Base-by-base conservation (phyloP, 1,140 invertebrate genomes). In the Drosophila simulans region DNA sequence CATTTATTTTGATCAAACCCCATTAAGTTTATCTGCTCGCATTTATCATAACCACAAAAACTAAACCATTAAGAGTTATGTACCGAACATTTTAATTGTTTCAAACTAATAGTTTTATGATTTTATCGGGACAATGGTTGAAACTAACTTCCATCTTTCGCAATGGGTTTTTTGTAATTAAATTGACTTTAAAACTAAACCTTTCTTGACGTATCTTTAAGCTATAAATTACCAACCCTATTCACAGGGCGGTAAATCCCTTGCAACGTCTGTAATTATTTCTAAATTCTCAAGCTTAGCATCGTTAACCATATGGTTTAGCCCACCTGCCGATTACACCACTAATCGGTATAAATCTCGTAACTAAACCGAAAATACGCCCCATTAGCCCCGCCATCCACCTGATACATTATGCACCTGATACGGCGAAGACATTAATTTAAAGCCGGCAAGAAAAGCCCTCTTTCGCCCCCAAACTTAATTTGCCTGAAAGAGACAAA, bases 281-380 rank as follows among this genome's bases (percentile, higher is more conserved):
- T 10, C n/a, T 5, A 3, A 35, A 5, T 37, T 20, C 15, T 12
- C 31, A 3, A 8, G 5, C 27, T 51, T 51, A 51, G 15, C n/a
- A 34, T 5, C 27, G n/a, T n/a, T 5, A 5, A 51, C 8, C 48
- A 11, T 31, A 10, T 31, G n/a, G 13, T 3, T 5, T 15, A 1
- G 3, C 1, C 10, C 20, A 17, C 57, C 45, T 22, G 20, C 31
- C 25, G 10, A 39, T 31, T n/a, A 40, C 39, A 15, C 45, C 56
- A 69, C 55, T 77, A 77, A 77, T 68, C 74, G 55, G 42, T 42
- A 77, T 77, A 77, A 77, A 68, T 77, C 72, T 54, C 48, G 34
- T 53, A 69, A 77, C 63, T 77, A 77, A 77, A 77, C 74, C 74
- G 54, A 76, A 77, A 68, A 76, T 68, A 40, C 62, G 25, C 46